These are phyloP conservation scores for Acestrorhynchus altus DNA, from an alignment of 2,797 vertebrate genomes.

Conservation along the genomic window DNA sequence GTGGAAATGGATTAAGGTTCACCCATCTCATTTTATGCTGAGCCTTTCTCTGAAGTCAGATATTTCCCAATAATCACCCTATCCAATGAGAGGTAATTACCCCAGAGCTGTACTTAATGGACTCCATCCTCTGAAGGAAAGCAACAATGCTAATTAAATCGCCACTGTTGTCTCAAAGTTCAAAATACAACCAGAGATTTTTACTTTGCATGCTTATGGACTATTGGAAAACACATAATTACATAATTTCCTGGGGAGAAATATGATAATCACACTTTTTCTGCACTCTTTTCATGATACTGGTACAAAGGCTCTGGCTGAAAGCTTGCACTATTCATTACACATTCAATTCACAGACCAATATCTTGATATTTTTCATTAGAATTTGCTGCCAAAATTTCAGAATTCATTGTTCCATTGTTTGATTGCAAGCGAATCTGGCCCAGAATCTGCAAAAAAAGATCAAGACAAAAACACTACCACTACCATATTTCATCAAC, in stretches of 20 bases:
- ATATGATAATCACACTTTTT: neutral
- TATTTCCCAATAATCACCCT: constrained; percentile 6
- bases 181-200: neutral
- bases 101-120: constrained; percentile 33
- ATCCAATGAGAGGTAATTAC: constrained; percentile 48
- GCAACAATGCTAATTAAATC: constrained; percentile 25
- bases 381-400: too few species aligned
- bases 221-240: constrained; percentile 2
- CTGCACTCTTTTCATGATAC: neutral
- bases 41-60: neutral
- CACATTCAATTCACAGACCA: neutral
- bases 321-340: neutral
- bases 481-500: too few species aligned
- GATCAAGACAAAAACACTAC: too few species aligned
- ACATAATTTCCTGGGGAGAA: neutral
- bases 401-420: too few species aligned
- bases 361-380: too few species aligned
- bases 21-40: neutral
- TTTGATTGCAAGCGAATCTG: too few species aligned
- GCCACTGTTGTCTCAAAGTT: constrained; percentile 4
- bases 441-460: too few species aligned
- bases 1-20: neutral
- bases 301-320: neutral
- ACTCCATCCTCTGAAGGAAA: constrained; percentile 11
- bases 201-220: neutral